These are phyloP conservation scores for Psettodes erumei DNA, from an alignment of 2,113 vertebrate genomes.

Conservation along the genomic window DNA sequence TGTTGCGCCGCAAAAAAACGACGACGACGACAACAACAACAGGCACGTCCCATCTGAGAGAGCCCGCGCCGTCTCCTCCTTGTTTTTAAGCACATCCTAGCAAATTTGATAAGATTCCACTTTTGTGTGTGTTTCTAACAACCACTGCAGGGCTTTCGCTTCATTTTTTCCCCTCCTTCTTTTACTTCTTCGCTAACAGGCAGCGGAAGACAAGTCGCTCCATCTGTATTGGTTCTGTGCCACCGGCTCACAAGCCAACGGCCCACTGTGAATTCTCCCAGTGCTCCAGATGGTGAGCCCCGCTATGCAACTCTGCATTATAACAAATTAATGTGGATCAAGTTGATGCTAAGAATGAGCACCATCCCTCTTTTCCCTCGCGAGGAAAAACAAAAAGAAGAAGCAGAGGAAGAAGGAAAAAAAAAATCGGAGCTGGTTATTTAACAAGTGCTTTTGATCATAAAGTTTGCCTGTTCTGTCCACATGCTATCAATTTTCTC, in stretches of 20 bases:
- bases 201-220: slow-evolving; percentile 66
- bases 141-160: slow-evolving; percentile 38
- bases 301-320: slow-evolving; percentile 67
- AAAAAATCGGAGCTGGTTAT: slow-evolving; percentile 74
- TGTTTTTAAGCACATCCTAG: neutral
- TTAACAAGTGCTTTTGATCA: slow-evolving; percentile 89
- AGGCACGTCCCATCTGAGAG: slow-evolving; percentile 1
- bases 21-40: slow-evolving; percentile 31
- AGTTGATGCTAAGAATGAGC: slow-evolving; percentile 61
- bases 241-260: slow-evolving; percentile 71
- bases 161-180: slow-evolving; percentile 35
- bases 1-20: slow-evolving; percentile 53
- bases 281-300: slow-evolving; percentile 77
- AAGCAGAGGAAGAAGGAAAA: too few species aligned
- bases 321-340: slow-evolving; percentile 73
- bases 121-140: too few species aligned
- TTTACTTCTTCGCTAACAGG: slow-evolving; percentile 54
- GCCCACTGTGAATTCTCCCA: slow-evolving; percentile 73
- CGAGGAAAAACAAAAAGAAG: too few species aligned
- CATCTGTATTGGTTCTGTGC: slow-evolving; percentile 74
- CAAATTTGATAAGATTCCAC: slow-evolving; percentile 14
- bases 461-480: slow-evolving; percentile 84
- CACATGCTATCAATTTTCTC: slow-evolving; percentile 92
- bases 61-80: neutral
- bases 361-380: slow-evolving; percentile 47